A percentile compares a stretch with the other conserved stretches of the same genome.
These are phyloP conservation scores for Dolichopus griseipennis DNA, from an alignment of 2,888 invertebrate genomes.

Conservation along the genomic window DNA sequence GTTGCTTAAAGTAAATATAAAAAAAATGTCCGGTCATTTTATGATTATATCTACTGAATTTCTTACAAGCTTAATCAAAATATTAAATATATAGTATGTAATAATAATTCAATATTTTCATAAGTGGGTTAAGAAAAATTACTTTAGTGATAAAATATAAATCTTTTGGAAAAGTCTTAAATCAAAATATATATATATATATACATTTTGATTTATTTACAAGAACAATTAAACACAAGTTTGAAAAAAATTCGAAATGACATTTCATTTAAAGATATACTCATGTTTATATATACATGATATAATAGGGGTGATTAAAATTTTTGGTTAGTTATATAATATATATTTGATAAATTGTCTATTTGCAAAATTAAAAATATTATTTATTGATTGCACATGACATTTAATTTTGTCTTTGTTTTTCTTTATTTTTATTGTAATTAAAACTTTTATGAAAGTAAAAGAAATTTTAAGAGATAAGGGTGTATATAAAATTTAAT, in stretches of 20 bases:
- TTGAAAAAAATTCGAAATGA: not conserved
- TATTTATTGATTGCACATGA: not conserved
- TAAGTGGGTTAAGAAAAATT: not conserved
- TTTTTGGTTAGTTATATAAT: not conserved
- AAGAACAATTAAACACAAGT: not conserved
- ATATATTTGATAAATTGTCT: not conserved
- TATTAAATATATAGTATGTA: no score
- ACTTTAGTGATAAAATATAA: conserved; percentile 6
- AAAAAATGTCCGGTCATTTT: no score
- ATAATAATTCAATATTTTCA: not conserved
- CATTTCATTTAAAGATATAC: not conserved
- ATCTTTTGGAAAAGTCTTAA: not conserved
- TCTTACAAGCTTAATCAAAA: no score
- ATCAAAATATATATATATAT: not conserved
- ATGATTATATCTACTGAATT: no score
- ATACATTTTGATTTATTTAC: not conserved
- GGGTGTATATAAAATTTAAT: no score
- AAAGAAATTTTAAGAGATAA: not conserved
- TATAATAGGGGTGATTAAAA: not conserved
- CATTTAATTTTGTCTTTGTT: not conserved
- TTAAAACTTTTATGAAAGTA: not conserved
- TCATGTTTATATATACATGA: no score
- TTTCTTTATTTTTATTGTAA: not conserved
- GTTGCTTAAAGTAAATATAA: no score
- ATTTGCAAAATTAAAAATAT: not conserved